Evolutionary conservation across 2,888 invertebrate genomes (phyloP), one percentile per base, ranked within the genome.

Genomic region (Macrosiphum euphorbiae): DNA sequence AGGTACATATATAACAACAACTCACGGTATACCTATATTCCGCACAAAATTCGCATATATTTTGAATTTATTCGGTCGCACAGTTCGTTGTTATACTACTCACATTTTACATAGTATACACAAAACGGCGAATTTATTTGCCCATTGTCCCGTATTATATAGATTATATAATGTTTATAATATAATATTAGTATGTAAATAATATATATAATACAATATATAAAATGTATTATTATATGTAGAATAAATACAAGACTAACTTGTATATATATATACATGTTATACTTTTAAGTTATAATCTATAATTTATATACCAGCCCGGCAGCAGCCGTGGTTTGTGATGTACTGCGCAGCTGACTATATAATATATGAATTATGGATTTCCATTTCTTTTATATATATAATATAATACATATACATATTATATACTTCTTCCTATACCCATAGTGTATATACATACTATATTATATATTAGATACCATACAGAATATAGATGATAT

Each of bases 361-460:
- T 47, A n/a, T 61, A 50, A 16, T 41, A 52, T 11, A 91, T 90
- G 90, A 90, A 90, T 85, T 91, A 91, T 85, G 85, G 55, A 91
- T 91, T 78, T 90, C 52, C 16, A 88, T 55, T 88, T n/a, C 11
- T 88, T 11, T 41, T 44, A 41, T 58, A 88, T 58, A 58, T 58
- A 55, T 24, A 24, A 13, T 24, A 24, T 55, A 55, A 24, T 24
- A 26, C 26, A 58, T 58, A 35, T 13, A 58, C 11, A 44, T n/a
- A 16, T 67, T 67, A 67, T n/a, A 78, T 8, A 78, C 8, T 41
- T 78, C 5, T 41, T 35, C 35, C 20, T 78, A 35, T 78, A 35
- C 35, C 78, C 35, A 35, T 7, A 20, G 35, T 7, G 35, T 35
- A 20, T 35, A 78, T 78, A 24, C 41, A 13, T 85, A 84, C 35